Percentiles rank a stretch among this genome's conserved stretches.
Conservation (phyloP, 2,113 vertebrate genomes). For the Isichthys henryi region DNA sequence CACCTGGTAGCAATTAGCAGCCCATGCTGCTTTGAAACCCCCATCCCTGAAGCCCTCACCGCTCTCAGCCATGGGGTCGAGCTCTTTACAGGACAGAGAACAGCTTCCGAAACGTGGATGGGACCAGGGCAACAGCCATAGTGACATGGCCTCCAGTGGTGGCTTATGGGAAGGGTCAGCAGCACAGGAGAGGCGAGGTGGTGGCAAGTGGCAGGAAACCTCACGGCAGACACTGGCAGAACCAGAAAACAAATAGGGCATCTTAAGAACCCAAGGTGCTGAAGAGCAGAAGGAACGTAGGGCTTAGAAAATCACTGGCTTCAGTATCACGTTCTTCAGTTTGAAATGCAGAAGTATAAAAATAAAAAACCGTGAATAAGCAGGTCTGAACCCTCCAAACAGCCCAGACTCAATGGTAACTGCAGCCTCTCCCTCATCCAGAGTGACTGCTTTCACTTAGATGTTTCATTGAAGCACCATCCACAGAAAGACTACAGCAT, state of each 20-base stretch:
- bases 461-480: background rate
- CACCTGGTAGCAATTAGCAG: slow-evolving; percentile 37
- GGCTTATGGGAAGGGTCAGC: background rate
- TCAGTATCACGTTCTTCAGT: background rate
- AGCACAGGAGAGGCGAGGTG: background rate
- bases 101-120: slow-evolving; percentile 18
- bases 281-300: background rate
- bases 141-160: background rate
- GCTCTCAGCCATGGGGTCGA: background rate
- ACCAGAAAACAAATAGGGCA: background rate
- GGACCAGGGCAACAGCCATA: background rate
- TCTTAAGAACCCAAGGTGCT: background rate
- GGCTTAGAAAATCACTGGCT: background rate
- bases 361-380: background rate
- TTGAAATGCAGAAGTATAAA: background rate
- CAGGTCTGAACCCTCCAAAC: background rate
- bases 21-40: background rate
- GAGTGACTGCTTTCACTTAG: background rate
- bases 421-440: background rate
- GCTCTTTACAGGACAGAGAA: slow-evolving; percentile 19
- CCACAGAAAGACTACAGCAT: background rate
- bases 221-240: background rate
- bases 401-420: background rate
- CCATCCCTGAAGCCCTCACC: background rate
- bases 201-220: background rate